Evolutionary conservation across 2,113 vertebrate genomes (phyloP), one percentile per base, ranked within the genome.

Genomic region (Cyanoramphus novaezelandiae): DNA sequence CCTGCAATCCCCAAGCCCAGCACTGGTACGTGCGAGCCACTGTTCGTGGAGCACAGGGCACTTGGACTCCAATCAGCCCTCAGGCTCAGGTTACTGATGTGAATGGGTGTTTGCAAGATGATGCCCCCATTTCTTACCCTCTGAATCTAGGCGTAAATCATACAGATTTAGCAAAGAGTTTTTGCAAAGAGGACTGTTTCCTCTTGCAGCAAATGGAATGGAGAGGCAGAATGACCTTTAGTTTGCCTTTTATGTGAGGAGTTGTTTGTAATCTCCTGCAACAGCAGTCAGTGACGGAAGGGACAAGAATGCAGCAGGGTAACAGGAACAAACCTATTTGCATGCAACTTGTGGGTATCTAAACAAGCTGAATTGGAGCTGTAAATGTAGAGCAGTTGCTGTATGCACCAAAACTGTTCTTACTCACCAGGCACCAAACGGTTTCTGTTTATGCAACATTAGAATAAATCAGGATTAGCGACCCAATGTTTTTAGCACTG

Each of bases 221-320:
- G 79, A 92, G 71, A 72, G 28, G 68, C 72, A 67, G 27, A 2
- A 1, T 82, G 96, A 90, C 88, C 83, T 93, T 94, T 92, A 81
- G 64, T 47, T 94, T 82, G 79, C 62, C 77, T 96, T 86, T 96
- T 44, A 57, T 82, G 81, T 87, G 92, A 62, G 63, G 44, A 93
- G 33, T 65, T 94, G 76, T 95, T 95, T 94, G 88, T 67, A 57
- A 82, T 87, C 77, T 57, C 4, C 47, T 62, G 80, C 62, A 49
- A 2, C 19, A 63, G 52, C 65, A 29, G 62, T 69, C 57, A 8
- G 57, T 52, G 78, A 47, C 3, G 9, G 88, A 72, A 86, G 31
- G 52, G 86, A 92, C 50, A 70, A 27, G 93, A 96, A 88, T 77
- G 94, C 1, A 0, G 49, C 53, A 20, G 79, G 44, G 67, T 63